Percentiles rank a stretch among this genome's conserved stretches.
Evolutionary conservation across 2,888 invertebrate genomes (phyloP).

Genomic region (Achlya flavicornis): DNA sequence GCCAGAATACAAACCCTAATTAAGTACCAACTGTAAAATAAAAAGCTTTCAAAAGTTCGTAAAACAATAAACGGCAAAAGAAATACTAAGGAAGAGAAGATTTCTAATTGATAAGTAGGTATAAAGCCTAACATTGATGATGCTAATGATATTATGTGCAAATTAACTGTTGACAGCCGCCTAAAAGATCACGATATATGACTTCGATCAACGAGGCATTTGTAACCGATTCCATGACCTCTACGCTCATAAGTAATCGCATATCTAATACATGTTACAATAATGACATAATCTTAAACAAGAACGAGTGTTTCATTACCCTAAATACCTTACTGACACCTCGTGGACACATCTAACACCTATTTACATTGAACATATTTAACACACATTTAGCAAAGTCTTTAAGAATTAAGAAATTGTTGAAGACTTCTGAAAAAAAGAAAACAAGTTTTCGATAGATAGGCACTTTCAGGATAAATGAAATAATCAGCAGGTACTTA

Average conservation of each 20-base stretch:
- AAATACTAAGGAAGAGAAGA: no score
- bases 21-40: no score
- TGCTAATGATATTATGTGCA: conserved; percentile 42
- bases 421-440: neutral
- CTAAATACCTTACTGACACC: conserved; percentile 50
- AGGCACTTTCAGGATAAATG: no score
- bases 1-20: no score
- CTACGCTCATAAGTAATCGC: conserved; percentile 25
- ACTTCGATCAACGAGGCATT: conserved; percentile 20
- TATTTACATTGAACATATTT: conserved; percentile 18
- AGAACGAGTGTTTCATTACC: conserved; percentile 42
- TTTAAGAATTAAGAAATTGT: neutral
- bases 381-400: conserved; percentile 3
- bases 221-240: conserved; percentile 38
- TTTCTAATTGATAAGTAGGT: neutral
- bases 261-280: conserved; percentile 34
- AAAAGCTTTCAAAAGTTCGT: no score
- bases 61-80: no score
- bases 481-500: no score
- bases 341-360: conserved; percentile 11
- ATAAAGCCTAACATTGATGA: conserved; percentile 16
- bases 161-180: conserved; percentile 44
- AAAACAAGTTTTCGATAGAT: no score
- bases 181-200: conserved; percentile 34
- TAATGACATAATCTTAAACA: conserved; percentile 52